Evolutionary conservation across 2,797 vertebrate species (phyloP), one percentile per base, ranked within the genome.

Genomic region (Intellagama lesueurii): DNA sequence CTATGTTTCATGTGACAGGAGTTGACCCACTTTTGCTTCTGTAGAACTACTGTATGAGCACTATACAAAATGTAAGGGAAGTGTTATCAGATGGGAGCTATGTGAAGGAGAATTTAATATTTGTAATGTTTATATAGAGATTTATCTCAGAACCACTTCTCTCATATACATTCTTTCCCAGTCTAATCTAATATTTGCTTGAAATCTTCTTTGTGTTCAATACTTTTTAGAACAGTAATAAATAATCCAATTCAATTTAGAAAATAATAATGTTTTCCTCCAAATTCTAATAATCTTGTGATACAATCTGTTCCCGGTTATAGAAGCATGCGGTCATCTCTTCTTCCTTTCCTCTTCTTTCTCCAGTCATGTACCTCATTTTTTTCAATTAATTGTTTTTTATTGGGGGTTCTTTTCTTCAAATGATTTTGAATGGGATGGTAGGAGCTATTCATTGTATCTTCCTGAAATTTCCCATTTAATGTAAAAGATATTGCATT

Each of bases 191-290:
- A 96, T 97, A 96, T 96, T 97, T 96, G 93, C 94, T 94, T 94
- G 92, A 90, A 96, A 93, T 96, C 93, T 95, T 97, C 88, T 91
- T 94, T 93, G 89, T 96, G 93, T 96, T 97, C 96, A 96, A 95
- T 96, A 95, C 79, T 95, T 96, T 96, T 96, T 96, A 96, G 93
- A 96, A 95, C 93, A 60, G 30, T 94, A 96, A 97, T 97, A 97
- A 96, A 97, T 96, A 97, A 97, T 96, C 95, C 94, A 96, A 96
- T 96, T 96, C 95, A 97, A 96, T 96, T 97, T 97, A 93, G 92
- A 96, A 96, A 97, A 96, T 96, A 96, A 96, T 95, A 96, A 96
- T 96, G 93, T 96, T 96, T 96, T 95, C 93, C 91, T 96, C 84
- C 91, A 96, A 96, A 96, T 96, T 96, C 95, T 96, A 97, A 97